Conservation (phyloP, 1,140 invertebrate species). For the Platyura marginata region DNA sequence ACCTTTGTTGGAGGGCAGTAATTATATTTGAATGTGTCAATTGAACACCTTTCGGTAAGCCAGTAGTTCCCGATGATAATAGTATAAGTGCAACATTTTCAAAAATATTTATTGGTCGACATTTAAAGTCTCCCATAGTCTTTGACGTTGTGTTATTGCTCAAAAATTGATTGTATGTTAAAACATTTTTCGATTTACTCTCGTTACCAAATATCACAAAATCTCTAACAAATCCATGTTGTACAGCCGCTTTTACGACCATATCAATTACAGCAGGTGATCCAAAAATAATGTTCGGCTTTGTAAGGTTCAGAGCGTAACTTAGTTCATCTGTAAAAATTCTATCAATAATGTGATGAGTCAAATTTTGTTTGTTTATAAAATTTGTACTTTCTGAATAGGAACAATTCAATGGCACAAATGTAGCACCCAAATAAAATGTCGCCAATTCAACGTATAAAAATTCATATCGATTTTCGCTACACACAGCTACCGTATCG, state of each 20-base stretch:
- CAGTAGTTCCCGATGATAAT: background rate
- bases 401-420: constrained; percentile 37
- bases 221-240: background rate
- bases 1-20: too few species aligned
- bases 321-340: background rate
- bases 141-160: too few species aligned
- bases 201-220: background rate
- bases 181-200: background rate
- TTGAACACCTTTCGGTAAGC: constrained; percentile 66
- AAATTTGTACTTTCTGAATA: constrained; percentile 31
- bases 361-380: too few species aligned
- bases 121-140: background rate
- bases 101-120: background rate
- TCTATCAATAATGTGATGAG: too few species aligned
- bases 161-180: too few species aligned
- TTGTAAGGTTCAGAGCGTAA: background rate
- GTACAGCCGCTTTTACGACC: background rate
- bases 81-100: background rate
- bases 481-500: constrained; percentile 34
- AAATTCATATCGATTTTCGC: constrained; percentile 39
- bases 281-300: background rate
- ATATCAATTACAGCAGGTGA: background rate
- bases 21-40: too few species aligned
- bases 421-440: constrained; percentile 31
- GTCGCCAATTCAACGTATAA: constrained; percentile 27